Base-by-base conservation (phyloP, 1,140 invertebrate species). In the Cylas formicarius region DNA sequence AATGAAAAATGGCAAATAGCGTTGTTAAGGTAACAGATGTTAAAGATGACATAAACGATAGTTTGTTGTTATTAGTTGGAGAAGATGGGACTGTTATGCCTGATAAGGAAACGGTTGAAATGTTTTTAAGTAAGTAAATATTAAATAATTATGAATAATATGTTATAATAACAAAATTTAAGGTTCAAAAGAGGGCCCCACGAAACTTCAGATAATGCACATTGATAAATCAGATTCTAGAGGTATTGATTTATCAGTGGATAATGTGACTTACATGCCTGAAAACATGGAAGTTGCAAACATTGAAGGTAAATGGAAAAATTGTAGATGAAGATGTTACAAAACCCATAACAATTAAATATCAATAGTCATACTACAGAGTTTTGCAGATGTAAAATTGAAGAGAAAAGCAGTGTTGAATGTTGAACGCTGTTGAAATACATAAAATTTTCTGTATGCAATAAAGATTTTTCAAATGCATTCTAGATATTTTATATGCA, bases 71-170 rank as follows among this genome's bases (percentile, higher is more conserved):
- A 34, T 37, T 65, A 48, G 54, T 66, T 49, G 54, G 46, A 26
- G 55, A 60, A 51, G 61, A 66, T 62, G 62, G 62, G 16, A 57
- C 50, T 32, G 57, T 66, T 28, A 58, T 55, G 36, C 63, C 63
- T 17, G 57, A 61, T 45, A 59, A 52, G 53, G 50, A 62, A 36
- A 62, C 57, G 21, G 58, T 65, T 21, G 55, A 63, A 47, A 45
- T 46, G 20, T 65, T 55, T 50, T 48, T 67, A 42, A 65, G 62
- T 65, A 54, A 62, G 51, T 57, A 44, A 26, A 34, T 38, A 1
- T 9, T 36, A 4, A 21, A 17, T 9, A 44, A 32, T 32, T 34
- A 17, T 32, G 6, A 13, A 32, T 16, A 13, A 13, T 8, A 13
- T 32, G 13, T 32, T 8, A 11, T 6, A 13, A 24, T 18, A 26